phyloP scores from a whole-genome alignment of 2,888 invertebrate species.

The Pycnomerus fuliginosus region DNA sequence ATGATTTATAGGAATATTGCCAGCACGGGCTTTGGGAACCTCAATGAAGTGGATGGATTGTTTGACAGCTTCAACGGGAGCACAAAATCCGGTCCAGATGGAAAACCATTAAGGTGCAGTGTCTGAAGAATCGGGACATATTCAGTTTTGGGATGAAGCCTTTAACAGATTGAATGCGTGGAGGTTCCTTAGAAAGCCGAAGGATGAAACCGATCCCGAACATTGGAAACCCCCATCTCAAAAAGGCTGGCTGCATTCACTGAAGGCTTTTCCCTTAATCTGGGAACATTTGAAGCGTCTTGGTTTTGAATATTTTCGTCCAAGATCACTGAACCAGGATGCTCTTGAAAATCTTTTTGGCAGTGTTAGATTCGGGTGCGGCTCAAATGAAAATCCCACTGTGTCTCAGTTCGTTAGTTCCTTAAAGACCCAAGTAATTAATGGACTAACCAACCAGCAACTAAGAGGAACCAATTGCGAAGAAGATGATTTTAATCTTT shows the following conservation, averaged over 20 bases:
- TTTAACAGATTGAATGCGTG: not conserved
- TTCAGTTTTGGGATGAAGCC: not conserved
- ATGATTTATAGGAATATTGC: not conserved
- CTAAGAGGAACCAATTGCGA: slow-evolving; percentile 3
- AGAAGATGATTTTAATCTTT: slow-evolving; percentile 3
- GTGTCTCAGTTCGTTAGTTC: slow-evolving; percentile 12
- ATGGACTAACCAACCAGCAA: slow-evolving; percentile 6
- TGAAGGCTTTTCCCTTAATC: not conserved
- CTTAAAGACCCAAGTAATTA: slow-evolving; percentile 18
- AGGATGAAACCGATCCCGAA: too few species aligned
- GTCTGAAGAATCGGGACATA: not conserved
- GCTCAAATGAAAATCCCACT: slow-evolving; percentile 17
- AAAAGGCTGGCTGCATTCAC: not conserved
- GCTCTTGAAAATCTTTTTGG: slow-evolving; percentile 3
- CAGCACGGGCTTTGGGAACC: not conserved
- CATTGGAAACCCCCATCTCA: not conserved
- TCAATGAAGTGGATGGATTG: slow-evolving; percentile 1
- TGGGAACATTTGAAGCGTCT: not conserved
- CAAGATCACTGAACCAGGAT: not conserved
- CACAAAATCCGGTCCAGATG: not conserved
- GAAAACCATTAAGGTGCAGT: not conserved
- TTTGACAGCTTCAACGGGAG: slow-evolving; percentile 3
- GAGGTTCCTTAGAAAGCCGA: not conserved
- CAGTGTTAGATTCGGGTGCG: slow-evolving; percentile 15
- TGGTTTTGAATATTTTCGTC: not conserved